Conservation (phyloP, 2,888 invertebrate species). For the Pandemis cinnamomeana region DNA sequence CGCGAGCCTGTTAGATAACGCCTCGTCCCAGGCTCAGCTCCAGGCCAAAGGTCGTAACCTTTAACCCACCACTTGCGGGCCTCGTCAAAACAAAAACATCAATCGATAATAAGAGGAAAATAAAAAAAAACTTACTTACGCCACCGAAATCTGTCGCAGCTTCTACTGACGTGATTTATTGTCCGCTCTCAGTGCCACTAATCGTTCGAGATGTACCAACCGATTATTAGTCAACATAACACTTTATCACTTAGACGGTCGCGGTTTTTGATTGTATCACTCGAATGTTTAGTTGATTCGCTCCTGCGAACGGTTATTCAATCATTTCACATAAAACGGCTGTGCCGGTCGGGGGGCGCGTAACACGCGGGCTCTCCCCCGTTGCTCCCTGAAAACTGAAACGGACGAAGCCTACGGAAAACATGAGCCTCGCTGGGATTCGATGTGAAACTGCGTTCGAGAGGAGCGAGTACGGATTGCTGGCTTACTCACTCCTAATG, state of each 20-base stretch:
- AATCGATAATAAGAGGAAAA: slow-evolving; percentile 60
- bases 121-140: slow-evolving; percentile 58
- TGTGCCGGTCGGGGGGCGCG: slow-evolving; percentile 50
- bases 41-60: slow-evolving; percentile 71
- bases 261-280: slow-evolving; percentile 50
- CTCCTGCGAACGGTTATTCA: slow-evolving; percentile 67
- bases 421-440: slow-evolving; percentile 79
- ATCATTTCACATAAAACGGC: slow-evolving; percentile 70
- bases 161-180: slow-evolving; percentile 44
- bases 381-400: slow-evolving; percentile 67
- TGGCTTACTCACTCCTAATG: slow-evolving; percentile 60
- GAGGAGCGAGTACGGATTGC: slow-evolving; percentile 49
- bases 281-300: slow-evolving; percentile 45
- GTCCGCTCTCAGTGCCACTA: slow-evolving; percentile 46
- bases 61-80: slow-evolving; percentile 58
- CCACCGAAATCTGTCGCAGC: slow-evolving; percentile 51
- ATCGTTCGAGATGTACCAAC: slow-evolving; percentile 40
- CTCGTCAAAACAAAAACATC: slow-evolving; percentile 64
- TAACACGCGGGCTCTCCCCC: slow-evolving; percentile 53
- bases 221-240: slow-evolving; percentile 44
- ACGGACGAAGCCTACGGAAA: slow-evolving; percentile 74
- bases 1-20: slow-evolving; percentile 68
- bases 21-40: slow-evolving; percentile 54
- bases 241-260: slow-evolving; percentile 47
- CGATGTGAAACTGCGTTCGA: slow-evolving; percentile 59